phyloP scores from a whole-genome alignment of 23 tunicate genomes.

The Pegea sp. region DNA sequence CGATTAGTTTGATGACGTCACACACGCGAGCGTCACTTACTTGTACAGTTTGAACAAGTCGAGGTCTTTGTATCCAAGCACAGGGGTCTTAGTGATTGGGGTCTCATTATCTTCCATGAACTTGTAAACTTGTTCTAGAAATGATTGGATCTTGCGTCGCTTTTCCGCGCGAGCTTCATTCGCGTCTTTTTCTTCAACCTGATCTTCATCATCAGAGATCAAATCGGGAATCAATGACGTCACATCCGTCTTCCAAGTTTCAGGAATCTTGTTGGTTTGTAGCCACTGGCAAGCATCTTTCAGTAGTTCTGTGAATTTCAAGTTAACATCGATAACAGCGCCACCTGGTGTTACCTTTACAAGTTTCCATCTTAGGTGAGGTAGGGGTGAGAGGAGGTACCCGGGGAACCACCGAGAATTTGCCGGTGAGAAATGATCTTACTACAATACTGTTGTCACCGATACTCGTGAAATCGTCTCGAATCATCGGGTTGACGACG shows the following conservation, averaged over 20 bases:
- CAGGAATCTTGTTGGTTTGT: constrained; percentile 18
- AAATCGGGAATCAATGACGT: constrained; percentile 11
- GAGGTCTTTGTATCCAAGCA: constrained; percentile 69
- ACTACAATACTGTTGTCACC: constrained; percentile 19
- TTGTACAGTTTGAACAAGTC: constrained; percentile 41
- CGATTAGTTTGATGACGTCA: not conserved
- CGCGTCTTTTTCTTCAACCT: constrained; percentile 1
- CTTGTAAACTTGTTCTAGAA: constrained; percentile 62
- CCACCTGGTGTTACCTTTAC: too few species aligned
- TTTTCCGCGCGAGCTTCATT: not conserved
- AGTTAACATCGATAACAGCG: not conserved
- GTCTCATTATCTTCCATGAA: constrained; percentile 78
- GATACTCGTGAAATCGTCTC: constrained; percentile 17
- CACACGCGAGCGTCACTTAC: constrained; percentile 10
- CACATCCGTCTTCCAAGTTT: constrained; percentile 55
- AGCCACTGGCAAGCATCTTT: constrained; percentile 39
- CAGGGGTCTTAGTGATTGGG: constrained; percentile 62
- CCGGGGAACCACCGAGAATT: constrained; percentile 1
- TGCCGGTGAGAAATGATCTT: constrained; percentile 65
- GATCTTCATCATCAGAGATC: constrained; percentile 15
- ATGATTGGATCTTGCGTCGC: constrained; percentile 28
- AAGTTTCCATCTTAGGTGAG: not conserved
- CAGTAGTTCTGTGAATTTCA: constrained; percentile 11
- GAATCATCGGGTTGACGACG: constrained; percentile 49
- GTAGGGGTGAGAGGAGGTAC: not conserved